Evolutionary conservation across 2,888 invertebrate genomes (phyloP).

Genomic region (Synanthedon vespiformis): DNA sequence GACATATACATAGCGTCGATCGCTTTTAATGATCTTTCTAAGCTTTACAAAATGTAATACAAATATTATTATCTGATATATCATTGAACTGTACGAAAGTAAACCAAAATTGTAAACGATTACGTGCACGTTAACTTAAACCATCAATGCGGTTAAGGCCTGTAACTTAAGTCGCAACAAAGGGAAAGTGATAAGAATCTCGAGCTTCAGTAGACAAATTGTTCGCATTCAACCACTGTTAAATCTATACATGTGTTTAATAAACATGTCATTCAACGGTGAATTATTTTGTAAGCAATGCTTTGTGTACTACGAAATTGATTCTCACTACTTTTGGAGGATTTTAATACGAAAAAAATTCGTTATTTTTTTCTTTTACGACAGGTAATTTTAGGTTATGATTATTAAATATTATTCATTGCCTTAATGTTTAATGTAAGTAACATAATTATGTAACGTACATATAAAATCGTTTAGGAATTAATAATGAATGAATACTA

Average conservation of each 20-base stretch:
- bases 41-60: too few species aligned
- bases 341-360: slow-evolving; percentile 10
- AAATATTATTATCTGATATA: too few species aligned
- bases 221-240: slow-evolving; percentile 36
- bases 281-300: slow-evolving; percentile 30
- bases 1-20: too few species aligned
- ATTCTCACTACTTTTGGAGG: slow-evolving; percentile 27
- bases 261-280: slow-evolving; percentile 54
- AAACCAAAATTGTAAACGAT: not conserved
- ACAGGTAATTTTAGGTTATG: slow-evolving; percentile 7
- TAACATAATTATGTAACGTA: too few species aligned
- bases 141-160: slow-evolving; percentile 30
- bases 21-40: too few species aligned
- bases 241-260: slow-evolving; percentile 50
- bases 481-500: too few species aligned
- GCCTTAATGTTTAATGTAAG: too few species aligned
- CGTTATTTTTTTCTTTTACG: slow-evolving; percentile 7
- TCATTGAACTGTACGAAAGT: too few species aligned
- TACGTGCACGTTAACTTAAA: not conserved
- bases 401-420: too few species aligned
- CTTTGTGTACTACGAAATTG: slow-evolving; percentile 50
- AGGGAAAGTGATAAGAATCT: slow-evolving; percentile 48
- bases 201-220: slow-evolving; percentile 52
- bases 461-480: too few species aligned
- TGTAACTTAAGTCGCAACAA: slow-evolving; percentile 42